phyloP scores from a whole-genome alignment of 2,113 vertebrate species.

The Leiothrix lutea region DNA sequence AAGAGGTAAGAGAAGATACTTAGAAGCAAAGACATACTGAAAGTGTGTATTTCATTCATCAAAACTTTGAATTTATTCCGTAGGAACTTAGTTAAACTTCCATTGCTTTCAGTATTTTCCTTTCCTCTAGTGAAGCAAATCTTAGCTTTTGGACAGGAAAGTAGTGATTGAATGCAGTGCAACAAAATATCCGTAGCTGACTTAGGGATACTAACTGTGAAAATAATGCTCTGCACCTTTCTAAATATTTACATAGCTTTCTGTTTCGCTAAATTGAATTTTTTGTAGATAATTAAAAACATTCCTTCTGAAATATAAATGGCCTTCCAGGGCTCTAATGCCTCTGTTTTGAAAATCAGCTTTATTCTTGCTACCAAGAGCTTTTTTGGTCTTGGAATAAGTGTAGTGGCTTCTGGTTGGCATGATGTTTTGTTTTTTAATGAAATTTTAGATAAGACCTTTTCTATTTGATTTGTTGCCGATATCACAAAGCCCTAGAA shows the following conservation, averaged over 20 bases:
- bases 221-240: not conserved
- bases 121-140: not conserved
- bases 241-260: not conserved
- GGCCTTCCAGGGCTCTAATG: not conserved
- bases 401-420: not conserved
- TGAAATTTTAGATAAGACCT: not conserved
- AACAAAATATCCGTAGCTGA: not conserved
- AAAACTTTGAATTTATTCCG: not conserved
- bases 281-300: not conserved
- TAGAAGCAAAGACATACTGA: not conserved
- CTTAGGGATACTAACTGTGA: not conserved
- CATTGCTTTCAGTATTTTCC: not conserved
- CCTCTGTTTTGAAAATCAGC: not conserved
- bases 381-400: not conserved
- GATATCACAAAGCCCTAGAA: not conserved
- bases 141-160: not conserved
- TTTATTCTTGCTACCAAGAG: not conserved
- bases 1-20: slow-evolving; percentile 84
- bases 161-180: not conserved
- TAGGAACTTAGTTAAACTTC: not conserved
- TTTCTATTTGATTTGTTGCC: not conserved
- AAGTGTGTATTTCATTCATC: not conserved
- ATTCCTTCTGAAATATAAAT: not conserved
- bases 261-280: not conserved
- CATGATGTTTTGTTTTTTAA: not conserved